Evolutionary conservation across 1,140 invertebrate species (phyloP).

Genomic region (Papilio polytes): DNA sequence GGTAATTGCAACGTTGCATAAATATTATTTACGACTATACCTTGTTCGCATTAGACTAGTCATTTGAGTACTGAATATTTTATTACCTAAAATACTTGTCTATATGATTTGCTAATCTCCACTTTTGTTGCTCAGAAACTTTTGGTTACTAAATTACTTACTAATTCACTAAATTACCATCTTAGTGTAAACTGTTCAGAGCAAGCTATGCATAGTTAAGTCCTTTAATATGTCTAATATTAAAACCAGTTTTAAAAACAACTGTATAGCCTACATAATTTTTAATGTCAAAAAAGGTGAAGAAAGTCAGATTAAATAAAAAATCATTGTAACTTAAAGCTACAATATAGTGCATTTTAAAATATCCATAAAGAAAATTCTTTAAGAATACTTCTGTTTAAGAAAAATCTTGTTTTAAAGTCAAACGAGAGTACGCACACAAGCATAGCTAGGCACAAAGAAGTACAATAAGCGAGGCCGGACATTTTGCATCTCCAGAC

Average conservation of each 20-base stretch:
- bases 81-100: no score
- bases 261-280: no score
- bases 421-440: background rate
- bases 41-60: background rate
- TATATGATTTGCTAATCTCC: no score
- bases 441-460: background rate
- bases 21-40: slow-evolving; percentile 2
- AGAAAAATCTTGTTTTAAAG: slow-evolving; percentile 14
- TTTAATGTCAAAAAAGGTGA: no score
- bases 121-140: no score
- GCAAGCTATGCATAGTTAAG: background rate
- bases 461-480: background rate
- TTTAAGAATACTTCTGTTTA: background rate
- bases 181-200: no score
- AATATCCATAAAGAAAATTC: background rate
- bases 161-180: no score
- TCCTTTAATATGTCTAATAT: background rate
- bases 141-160: no score
- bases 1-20: background rate
- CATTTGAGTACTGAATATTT: no score
- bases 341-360: background rate
- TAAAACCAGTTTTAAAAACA: background rate
- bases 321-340: no score
- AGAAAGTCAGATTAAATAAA: no score
- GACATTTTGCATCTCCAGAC: slow-evolving; percentile 9